phyloP scores from a whole-genome alignment of 2,888 invertebrate genomes.

The Griposia aprilina region DNA sequence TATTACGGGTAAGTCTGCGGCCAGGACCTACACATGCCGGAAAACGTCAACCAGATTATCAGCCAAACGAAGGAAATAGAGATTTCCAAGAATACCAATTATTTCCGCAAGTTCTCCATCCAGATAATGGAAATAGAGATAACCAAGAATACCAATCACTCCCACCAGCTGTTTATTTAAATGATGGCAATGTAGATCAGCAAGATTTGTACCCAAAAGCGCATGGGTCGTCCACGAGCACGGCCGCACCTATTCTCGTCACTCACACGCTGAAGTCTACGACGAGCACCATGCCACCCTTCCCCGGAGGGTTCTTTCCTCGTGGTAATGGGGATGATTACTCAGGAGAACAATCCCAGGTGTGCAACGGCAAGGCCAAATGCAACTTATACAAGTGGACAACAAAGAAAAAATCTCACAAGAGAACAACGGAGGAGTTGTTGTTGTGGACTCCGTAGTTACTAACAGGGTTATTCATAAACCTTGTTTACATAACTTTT shows the following conservation, averaged over 20 bases:
- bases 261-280: slow-evolving; percentile 7
- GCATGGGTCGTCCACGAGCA: slow-evolving; percentile 17
- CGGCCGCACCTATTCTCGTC: slow-evolving; percentile 3
- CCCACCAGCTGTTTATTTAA: background rate
- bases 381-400: slow-evolving; percentile 43
- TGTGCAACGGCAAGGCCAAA: slow-evolving; percentile 39
- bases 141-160: background rate
- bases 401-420: background rate
- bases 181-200: background rate
- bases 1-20: background rate
- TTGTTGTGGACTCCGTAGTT: slow-evolving; percentile 22
- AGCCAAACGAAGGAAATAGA: slow-evolving; percentile 1
- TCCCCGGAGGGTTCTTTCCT: slow-evolving; percentile 23
- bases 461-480: too few species aligned
- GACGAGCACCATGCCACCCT: slow-evolving; percentile 51
- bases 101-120: background rate
- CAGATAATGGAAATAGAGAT: background rate
- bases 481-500: too few species aligned
- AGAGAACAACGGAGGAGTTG: background rate
- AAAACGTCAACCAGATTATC: background rate
- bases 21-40: background rate
- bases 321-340: accelerated
- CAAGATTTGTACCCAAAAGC: background rate
- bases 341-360: background rate
- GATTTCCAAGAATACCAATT: slow-evolving; percentile 21